phyloP scores from a whole-genome alignment of 2,113 vertebrate genomes.

The Ctenomys sociabilis region DNA sequence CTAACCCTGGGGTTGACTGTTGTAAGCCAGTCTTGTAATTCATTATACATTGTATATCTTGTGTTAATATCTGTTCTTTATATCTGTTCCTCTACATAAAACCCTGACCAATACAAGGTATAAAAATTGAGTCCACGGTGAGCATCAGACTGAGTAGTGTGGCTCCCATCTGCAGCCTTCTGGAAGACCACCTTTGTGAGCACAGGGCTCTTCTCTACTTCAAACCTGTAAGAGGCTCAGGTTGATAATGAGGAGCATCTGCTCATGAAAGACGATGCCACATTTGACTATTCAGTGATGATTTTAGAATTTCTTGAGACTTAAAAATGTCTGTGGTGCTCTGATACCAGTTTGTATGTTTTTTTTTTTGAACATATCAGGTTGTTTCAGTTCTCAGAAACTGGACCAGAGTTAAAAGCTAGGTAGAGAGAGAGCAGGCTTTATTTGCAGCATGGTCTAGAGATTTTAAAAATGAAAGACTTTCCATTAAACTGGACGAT shows the following conservation, averaged over 20 bases:
- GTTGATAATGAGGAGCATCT: background rate
- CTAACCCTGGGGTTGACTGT: no score
- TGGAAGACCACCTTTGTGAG: background rate
- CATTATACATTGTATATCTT: no score
- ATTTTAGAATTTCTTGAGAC: conserved; percentile 17
- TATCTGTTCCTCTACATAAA: no score
- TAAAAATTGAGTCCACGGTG: background rate
- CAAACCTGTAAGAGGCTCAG: background rate
- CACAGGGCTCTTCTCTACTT: background rate
- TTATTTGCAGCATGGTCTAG: conserved; percentile 51
- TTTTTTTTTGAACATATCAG: background rate
- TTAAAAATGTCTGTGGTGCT: background rate
- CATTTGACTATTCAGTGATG: conserved; percentile 9
- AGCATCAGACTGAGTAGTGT: background rate
- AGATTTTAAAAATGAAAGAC: conserved; percentile 49
- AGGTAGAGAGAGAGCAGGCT: conserved; percentile 1
- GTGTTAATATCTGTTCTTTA: no score
- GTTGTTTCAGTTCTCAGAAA: conserved; percentile 53
- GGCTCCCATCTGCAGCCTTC: background rate
- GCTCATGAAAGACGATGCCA: background rate
- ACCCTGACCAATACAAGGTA: background rate
- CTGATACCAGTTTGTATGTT: conserved; percentile 24
- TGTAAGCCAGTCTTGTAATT: no score
- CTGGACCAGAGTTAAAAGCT: conserved; percentile 31
- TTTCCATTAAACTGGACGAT: conserved; percentile 35